Conservation (phyloP, 2,113 vertebrate species). For the Psittacula cyanocephala region DNA sequence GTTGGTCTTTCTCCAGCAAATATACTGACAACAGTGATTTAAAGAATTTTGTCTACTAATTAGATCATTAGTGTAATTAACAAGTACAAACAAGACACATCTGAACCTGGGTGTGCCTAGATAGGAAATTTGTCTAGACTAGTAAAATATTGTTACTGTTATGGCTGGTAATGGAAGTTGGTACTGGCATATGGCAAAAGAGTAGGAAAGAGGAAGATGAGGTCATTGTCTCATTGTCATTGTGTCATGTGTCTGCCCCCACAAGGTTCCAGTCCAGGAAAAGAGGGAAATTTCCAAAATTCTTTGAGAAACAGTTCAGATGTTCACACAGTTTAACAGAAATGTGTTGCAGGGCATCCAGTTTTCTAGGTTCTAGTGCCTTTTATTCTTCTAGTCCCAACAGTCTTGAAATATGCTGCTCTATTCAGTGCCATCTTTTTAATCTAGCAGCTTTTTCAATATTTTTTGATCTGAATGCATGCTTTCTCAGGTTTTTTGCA, state of each 20-base stretch:
- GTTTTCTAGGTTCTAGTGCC: not conserved
- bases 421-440: not conserved
- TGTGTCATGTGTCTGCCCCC: rapidly evolving
- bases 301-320: not conserved
- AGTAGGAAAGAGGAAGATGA: not conserved
- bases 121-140: not conserved
- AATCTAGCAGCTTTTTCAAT: not conserved
- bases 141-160: not conserved
- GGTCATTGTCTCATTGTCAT: rapidly evolving
- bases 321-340: not conserved
- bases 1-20: not conserved
- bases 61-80: not conserved
- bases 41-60: not conserved
- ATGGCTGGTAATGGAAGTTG: not conserved
- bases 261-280: not conserved
- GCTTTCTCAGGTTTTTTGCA: not conserved
- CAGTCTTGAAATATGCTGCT: not conserved
- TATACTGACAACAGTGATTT: rapidly evolving
- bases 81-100: not conserved
- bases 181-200: not conserved
- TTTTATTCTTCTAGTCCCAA: not conserved
- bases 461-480: not conserved
- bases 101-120: not conserved
- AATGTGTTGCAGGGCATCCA: not conserved
- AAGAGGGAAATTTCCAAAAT: not conserved